Percentiles rank a stretch among this genome's conserved stretches.
These are phyloP conservation scores for Sitobion miscanthi DNA, from an alignment of 1,140 invertebrate species.

Conservation along the genomic window DNA sequence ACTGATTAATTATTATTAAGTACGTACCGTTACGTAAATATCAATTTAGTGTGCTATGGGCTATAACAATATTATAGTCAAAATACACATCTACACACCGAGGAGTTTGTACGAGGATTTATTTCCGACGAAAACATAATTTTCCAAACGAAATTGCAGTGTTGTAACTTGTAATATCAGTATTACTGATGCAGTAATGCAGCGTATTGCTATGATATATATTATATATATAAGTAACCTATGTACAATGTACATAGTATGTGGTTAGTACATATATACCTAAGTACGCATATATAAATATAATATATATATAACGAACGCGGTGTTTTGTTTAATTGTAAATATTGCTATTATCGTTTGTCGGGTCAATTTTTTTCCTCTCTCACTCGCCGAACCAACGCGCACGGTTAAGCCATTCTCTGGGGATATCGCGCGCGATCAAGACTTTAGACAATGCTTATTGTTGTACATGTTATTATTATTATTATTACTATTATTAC, in stretches of 20 bases:
- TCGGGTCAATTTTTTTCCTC: neutral
- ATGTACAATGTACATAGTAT: neutral
- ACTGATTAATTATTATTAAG: neutral
- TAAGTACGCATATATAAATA: neutral
- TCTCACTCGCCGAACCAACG: neutral
- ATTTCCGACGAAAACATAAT: neutral
- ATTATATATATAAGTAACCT: neutral
- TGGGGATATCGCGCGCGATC: neutral
- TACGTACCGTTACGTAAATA: neutral
- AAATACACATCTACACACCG: neutral
- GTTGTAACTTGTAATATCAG: no score
- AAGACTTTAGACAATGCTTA: constrained; percentile 14
- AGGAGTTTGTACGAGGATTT: neutral
- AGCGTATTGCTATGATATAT: no score
- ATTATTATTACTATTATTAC: neutral
- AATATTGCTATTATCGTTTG: neutral
- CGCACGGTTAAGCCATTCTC: neutral
- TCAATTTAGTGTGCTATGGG: neutral
- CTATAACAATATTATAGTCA: neutral
- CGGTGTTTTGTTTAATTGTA: constrained; percentile 10
- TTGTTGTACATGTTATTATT: neutral
- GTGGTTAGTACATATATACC: neutral
- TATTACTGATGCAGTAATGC: no score
- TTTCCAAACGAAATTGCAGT: neutral
- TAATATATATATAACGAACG: neutral